Percentiles rank a stretch among this genome's conserved stretches.
phyloP scores from a whole-genome alignment of 2,888 invertebrate species.

The Micoletzkya japonica region DNA sequence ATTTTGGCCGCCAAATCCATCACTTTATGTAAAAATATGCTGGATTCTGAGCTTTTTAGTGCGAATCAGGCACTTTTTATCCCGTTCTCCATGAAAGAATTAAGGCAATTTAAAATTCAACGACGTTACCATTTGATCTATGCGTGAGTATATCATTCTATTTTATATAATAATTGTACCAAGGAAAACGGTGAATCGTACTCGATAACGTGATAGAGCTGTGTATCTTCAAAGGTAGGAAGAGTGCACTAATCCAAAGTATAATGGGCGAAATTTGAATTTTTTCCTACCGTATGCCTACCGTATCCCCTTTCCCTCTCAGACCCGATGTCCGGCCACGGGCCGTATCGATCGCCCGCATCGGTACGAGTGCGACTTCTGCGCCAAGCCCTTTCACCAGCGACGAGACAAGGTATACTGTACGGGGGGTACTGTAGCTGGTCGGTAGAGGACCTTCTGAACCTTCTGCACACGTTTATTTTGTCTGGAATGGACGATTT shows the following conservation, averaged over 20 bases:
- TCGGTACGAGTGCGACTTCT: constrained; percentile 45
- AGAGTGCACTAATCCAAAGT: neutral
- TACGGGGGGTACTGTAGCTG: neutral
- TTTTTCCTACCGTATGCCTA: neutral
- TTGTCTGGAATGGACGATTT: too few relatives aligned
- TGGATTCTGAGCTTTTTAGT: too few relatives aligned
- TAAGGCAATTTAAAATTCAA: too few relatives aligned
- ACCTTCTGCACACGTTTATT: too few relatives aligned
- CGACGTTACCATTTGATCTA: too few relatives aligned
- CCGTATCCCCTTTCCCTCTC: neutral
- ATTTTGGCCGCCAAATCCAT: too few relatives aligned
- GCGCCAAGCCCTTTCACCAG: constrained; percentile 46
- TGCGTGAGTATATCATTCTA: neutral
- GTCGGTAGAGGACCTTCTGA: too few relatives aligned
- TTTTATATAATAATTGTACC: neutral
- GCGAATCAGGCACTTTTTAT: too few relatives aligned
- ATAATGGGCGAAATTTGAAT: neutral
- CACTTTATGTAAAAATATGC: too few relatives aligned
- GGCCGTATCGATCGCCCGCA: constrained; percentile 31
- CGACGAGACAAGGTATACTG: constrained; percentile 41
- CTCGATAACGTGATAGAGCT: neutral
- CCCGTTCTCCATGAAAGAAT: too few relatives aligned
- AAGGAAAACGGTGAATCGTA: neutral
- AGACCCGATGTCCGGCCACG: constrained; percentile 5
- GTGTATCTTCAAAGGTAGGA: neutral